Evolutionary conservation across 2,888 invertebrate species (phyloP), one percentile per base, ranked within the genome.

Genomic region (Oligia fasciuncula): DNA sequence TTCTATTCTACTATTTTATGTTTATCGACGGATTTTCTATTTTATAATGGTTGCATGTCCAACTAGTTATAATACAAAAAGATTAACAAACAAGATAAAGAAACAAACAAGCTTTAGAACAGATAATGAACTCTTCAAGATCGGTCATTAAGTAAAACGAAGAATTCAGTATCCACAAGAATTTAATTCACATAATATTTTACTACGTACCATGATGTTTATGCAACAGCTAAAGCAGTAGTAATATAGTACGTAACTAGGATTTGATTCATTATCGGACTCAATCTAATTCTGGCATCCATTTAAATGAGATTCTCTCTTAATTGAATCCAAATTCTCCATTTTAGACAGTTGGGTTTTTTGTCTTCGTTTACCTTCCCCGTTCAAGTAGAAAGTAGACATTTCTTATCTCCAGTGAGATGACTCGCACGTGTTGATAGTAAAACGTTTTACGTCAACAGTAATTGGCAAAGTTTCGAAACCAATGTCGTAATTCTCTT

Each of bases 381-480:
- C 14, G 14, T 70, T 60, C 19, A 23, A 46, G 49, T 40, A 62
- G 11, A 51, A 63, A 63, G 49, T 51, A 69, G 65, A 78, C 35
- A 60, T 65, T 43, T 57, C 51, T 40, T 62, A 69, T 72, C 62
- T 13, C n/a, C 1, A 14, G 65, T 17, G 11, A 69, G 4, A 17
- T 40, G 23, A 62, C 35, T 46, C 3, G 19, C 57, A 63, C 23
- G 4, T 49, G 29, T 65, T 62, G 40, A 54, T 66, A 70, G 35
- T 80, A 70, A 85, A 80, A 76, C 4, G 17, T 80, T 80, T 80
- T 73, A 73, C 60, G 19, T 63, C 54, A 69, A 57, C 13, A 51
- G 40, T 40, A 40, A 40, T 70, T 51, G 8, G 43, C 5, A 74
- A 79, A 73, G 65, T 80, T 76, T 65, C 9, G 11, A 46, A 62